Evolutionary conservation across 2,113 vertebrate species (phyloP).

Genomic region (Dissostichus mawsoni): DNA sequence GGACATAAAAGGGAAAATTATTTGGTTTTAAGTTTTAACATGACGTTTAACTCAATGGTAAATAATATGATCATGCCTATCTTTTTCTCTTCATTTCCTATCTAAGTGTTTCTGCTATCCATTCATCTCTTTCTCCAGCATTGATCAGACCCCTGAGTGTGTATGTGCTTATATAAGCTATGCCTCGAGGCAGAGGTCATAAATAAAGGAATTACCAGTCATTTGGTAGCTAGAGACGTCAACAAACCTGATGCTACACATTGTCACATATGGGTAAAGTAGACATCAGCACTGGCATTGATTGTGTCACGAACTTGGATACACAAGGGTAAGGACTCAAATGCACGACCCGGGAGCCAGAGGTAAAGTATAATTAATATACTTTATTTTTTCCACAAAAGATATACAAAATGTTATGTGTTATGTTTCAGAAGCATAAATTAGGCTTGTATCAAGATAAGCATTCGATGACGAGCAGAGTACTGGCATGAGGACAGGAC

Average conservation of each 20-base stretch:
- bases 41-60: constrained; percentile 29
- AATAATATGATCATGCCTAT: constrained; percentile 1
- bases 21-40: not conserved
- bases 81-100: constrained; percentile 3
- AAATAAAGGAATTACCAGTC: constrained; percentile 46
- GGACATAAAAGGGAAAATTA: too few species aligned
- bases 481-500: too few species aligned
- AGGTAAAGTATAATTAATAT: too few species aligned
- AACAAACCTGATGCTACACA: constrained; percentile 35
- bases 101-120: not conserved
- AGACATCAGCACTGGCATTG: not conserved
- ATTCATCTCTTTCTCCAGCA: constrained; percentile 14
- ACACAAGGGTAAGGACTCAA: too few species aligned
- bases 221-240: constrained; percentile 10
- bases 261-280: constrained; percentile 24
- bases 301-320: not conserved
- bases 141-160: constrained; percentile 13
- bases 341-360: too few species aligned
- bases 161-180: constrained; percentile 29
- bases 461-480: too few species aligned
- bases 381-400: too few species aligned
- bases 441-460: too few species aligned
- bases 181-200: constrained; percentile 30
- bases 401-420: too few species aligned
- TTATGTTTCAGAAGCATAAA: too few species aligned